phyloP scores from a whole-genome alignment of 1,140 invertebrate species.

The Drosophila tsacasi region DNA sequence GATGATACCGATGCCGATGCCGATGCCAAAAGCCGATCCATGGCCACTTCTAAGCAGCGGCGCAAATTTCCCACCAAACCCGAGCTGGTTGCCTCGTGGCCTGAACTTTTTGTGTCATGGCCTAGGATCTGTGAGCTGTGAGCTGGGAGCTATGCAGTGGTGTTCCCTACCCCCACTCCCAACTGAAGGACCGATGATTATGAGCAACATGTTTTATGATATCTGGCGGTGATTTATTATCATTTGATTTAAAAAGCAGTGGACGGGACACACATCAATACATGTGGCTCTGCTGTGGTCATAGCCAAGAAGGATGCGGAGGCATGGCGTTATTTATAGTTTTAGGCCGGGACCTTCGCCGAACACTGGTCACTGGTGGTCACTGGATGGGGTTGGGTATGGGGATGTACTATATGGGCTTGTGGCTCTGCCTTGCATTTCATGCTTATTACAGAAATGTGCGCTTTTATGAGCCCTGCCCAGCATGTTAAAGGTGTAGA shows the following conservation, averaged over 20 bases:
- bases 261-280: constrained; percentile 83
- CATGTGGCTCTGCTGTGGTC: constrained; percentile 38
- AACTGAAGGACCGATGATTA: constrained; percentile 51
- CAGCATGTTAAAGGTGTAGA: constrained; percentile 58
- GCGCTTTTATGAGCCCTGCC: constrained; percentile 69
- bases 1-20: constrained; percentile 32
- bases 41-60: constrained; percentile 67
- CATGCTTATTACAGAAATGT: constrained; percentile 80
- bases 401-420: neutral
- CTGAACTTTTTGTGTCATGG: constrained; percentile 65
- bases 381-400: constrained; percentile 16
- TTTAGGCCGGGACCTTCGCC: constrained; percentile 49
- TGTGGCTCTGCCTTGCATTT: constrained; percentile 43
- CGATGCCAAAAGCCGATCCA: constrained; percentile 38
- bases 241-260: constrained; percentile 85
- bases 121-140: constrained; percentile 21
- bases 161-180: neutral
- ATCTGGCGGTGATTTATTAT: constrained; percentile 85
- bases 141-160: neutral
- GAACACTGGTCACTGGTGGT: constrained; percentile 5
- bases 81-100: constrained; percentile 28
- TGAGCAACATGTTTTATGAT: constrained; percentile 85
- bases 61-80: constrained; percentile 73
- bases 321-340: constrained; percentile 79
- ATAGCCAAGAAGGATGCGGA: constrained; percentile 35